Conservation (phyloP, 2,113 vertebrate genomes). For the Sorex fumeus region DNA sequence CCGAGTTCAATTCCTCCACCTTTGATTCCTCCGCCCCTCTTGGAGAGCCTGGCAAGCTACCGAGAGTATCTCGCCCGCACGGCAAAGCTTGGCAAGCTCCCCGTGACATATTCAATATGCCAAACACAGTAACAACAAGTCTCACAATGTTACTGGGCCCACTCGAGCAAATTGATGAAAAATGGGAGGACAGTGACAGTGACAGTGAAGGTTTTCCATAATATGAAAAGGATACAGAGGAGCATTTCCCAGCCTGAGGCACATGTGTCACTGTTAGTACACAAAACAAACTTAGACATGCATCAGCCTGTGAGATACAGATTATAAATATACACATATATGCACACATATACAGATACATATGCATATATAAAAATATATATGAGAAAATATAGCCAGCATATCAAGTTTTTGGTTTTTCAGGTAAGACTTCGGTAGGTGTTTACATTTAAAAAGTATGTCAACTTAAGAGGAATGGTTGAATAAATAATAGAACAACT, state of each 20-base stretch:
- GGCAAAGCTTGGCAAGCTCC: no score
- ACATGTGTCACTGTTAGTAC: not conserved
- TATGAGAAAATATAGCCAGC: conserved; percentile 38
- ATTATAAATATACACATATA: not conserved
- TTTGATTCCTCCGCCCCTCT: no score
- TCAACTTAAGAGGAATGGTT: conserved; percentile 61
- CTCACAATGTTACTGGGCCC: no score
- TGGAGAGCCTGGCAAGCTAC: no score
- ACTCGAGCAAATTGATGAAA: no score
- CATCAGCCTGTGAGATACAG: not conserved
- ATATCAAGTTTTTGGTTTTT: conserved; percentile 48
- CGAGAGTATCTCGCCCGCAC: no score
- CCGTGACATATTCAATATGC: no score
- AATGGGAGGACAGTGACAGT: no score
- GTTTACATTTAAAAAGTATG: conserved; percentile 63
- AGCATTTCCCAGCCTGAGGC: not conserved
- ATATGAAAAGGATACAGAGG: not conserved
- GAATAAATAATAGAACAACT: conserved; percentile 34
- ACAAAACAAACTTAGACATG: conserved; percentile 20
- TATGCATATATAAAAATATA: conserved; percentile 37
- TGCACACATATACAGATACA: not conserved
- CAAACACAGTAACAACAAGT: no score
- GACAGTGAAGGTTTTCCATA: no score
- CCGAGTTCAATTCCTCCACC: no score
- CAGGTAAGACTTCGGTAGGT: conserved; percentile 33